These are phyloP conservation scores for Oceanodroma tethys DNA, from an alignment of 2,113 vertebrate species.

Conservation along the genomic window DNA sequence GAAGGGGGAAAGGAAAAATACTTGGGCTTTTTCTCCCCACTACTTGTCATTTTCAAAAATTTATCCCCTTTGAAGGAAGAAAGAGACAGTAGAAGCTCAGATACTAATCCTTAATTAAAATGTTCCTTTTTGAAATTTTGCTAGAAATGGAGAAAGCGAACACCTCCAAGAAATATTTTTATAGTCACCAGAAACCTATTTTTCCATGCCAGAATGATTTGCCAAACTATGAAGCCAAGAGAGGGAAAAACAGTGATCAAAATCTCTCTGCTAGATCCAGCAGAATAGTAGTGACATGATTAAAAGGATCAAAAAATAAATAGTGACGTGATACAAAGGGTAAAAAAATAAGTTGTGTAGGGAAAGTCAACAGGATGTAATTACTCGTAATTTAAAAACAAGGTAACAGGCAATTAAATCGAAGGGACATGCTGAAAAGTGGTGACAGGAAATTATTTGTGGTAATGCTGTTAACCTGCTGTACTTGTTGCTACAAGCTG, in stretches of 20 bases:
- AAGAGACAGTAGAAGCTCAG: background rate
- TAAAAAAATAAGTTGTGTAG: background rate
- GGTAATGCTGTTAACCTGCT: background rate
- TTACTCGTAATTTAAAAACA: background rate
- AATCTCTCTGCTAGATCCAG: background rate
- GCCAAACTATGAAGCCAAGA: background rate
- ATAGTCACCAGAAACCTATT: background rate
- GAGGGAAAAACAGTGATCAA: background rate
- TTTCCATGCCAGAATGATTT: background rate
- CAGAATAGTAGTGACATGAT: background rate
- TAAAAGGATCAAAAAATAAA: background rate
- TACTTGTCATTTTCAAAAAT: background rate
- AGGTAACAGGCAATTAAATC: background rate
- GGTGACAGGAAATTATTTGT: background rate
- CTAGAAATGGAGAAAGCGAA: background rate
- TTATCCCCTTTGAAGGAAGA: background rate
- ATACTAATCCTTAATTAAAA: background rate
- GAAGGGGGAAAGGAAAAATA: background rate
- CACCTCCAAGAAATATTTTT: background rate
- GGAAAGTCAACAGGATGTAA: background rate
- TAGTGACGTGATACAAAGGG: too few relatives aligned
- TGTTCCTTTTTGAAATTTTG: background rate
- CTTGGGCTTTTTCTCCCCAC: background rate
- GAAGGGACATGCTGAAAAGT: background rate
- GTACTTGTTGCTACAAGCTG: background rate